A percentile compares a stretch with the other conserved stretches of the same genome.
Evolutionary conservation across 2,888 invertebrate species (phyloP).

Genomic region (Sinotaia quadrata): DNA sequence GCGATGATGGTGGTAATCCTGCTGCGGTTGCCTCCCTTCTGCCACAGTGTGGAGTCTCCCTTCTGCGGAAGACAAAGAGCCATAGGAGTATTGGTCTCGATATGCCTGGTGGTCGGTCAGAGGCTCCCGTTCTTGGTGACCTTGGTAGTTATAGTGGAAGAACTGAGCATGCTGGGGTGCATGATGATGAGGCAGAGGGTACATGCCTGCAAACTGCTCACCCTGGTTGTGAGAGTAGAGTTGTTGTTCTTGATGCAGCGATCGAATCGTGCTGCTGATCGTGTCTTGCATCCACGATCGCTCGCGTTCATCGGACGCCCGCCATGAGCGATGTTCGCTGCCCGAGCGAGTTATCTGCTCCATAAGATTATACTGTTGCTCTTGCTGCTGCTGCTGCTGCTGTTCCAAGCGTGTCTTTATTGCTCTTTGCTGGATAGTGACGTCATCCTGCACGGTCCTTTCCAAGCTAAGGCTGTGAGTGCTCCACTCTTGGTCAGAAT

Average conservation of each 20-base stretch:
- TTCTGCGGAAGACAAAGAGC: not conserved
- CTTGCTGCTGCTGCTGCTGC: not conserved
- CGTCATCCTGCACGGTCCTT: conserved; percentile 12
- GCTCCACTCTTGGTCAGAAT: conserved; percentile 15
- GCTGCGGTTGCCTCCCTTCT: not conserved
- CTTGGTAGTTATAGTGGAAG: not conserved
- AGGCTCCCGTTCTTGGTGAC: not conserved
- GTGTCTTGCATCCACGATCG: not conserved
- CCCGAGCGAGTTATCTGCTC: not conserved
- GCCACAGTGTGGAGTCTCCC: not conserved
- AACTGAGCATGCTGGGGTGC: not conserved
- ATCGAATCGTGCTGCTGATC: not conserved
- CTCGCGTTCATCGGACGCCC: not conserved
- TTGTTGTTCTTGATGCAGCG: not conserved
- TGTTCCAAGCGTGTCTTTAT: not conserved
- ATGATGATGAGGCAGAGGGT: conserved; percentile 9
- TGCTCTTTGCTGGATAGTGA: not conserved
- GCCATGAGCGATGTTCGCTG: not conserved
- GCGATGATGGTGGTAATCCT: not conserved
- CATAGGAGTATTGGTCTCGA: not conserved
- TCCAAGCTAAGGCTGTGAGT: conserved; percentile 14
- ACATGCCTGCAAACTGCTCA: not conserved
- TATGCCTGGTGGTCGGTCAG: not conserved
- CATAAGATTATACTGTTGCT: conserved; percentile 9
- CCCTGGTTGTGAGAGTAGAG: not conserved